Evolutionary conservation across 2,797 vertebrate species (phyloP), one percentile per base, ranked within the genome.

Genomic region (Sebastes reedi): DNA sequence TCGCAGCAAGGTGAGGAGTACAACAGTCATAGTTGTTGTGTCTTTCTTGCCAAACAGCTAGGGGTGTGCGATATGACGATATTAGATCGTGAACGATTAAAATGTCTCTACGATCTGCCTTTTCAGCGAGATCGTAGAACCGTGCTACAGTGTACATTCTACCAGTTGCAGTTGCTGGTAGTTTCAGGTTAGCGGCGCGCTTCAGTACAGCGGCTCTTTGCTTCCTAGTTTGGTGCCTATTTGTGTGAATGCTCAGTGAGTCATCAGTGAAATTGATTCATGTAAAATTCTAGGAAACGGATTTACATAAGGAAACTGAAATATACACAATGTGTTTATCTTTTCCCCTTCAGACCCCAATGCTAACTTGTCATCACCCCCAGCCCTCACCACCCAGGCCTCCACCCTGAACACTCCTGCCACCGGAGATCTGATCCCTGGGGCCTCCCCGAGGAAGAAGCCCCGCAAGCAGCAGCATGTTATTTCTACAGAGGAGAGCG

Each of bases 391-490:
- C 69, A 62, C 78, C 72, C 93, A 97, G 93, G 94, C 95, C 74
- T 97, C 97, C 90, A 96, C 95, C 73, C 95, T 97, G 52, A 96
- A 91, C 46, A 84, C 96, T 79, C 94, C 96, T 62, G 84, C 74
- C 8, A 82, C 95, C 4, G 98, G 96, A 5, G 99, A 99, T 82
- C 94, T 99, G 72, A 96, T 97, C 42, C 97, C 97, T 0, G 99
- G 99, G 67, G 98, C 99, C 66, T 99, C 99, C 1, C 99, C 98
- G 0, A 96, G 99, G 79, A 99, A 99, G 91, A 99, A 99, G 86
- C 99, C 99, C 59, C 97, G 98, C 67, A 99, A 99, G 90, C 99
- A 99, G 91, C 99, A 99, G 92, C 99, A 99, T 0, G 95, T 99
- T 52, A 99, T 99, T 89, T 99, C 98, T 22, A 99, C 98, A 1